Base-by-base conservation (phyloP, 2,113 vertebrate genomes). In the Tenrec ecaudatus region DNA sequence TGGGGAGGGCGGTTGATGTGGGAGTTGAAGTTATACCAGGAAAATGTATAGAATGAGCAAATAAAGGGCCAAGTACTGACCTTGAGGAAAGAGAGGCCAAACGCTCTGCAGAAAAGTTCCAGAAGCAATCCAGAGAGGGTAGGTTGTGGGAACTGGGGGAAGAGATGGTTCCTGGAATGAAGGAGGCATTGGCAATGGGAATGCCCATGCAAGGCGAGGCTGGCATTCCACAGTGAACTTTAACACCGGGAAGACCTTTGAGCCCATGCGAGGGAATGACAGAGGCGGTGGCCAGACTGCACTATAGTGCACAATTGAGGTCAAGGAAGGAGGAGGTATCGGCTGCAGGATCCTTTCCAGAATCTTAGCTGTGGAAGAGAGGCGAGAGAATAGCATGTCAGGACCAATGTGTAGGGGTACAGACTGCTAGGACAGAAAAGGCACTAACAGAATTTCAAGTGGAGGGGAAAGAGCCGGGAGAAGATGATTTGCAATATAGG, bases 341-440 rank as follows among this genome's bases (percentile, higher is more conserved):
- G 31, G 25, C 9, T 27, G 1, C 43, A 53, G 47, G 47, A 53
- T 53, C 47, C 11, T 64, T 38, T 16, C 19, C 38, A 1, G 16
- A 4, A 69, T 86, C 29, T 27, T 10, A 68, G 53, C 27, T 3
- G 31, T 1, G 4, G 12, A 19, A 69, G n/a, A 29, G 29, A 4
- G 66, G 29, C 11, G 36, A 31, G 27, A 69, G 8, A 1, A 0
- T 0, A 7, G 27, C 10, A 1, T 0, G 1, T 6, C 11, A 53
- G 47, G 47, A 53, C 47, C 47, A 53, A 53, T 53, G 4, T 25
- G 0, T 31, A 3, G 22, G 43, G 25, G 25, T 4, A 22, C 23
- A 4, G 17, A 57, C 2, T 14, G 4, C 15, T 8, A 15, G 40
- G 68, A 3, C 80, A 77, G n/a, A 25, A 25, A 36, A 43, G 47